Percentiles rank a stretch among this genome's conserved stretches.
Conservation (phyloP, 2,888 invertebrate genomes). For the Argynnis bischoffii region DNA sequence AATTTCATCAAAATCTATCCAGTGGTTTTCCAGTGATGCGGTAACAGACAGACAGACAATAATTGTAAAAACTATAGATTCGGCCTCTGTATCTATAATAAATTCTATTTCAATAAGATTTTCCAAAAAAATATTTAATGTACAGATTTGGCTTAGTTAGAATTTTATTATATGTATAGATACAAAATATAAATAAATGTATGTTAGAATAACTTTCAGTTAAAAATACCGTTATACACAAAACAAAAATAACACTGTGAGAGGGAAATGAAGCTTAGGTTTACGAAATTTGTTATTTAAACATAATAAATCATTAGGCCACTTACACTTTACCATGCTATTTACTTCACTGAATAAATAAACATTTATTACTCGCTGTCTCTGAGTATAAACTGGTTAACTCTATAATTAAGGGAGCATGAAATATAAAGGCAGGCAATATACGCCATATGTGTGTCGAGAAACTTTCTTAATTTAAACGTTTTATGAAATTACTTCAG, state of each 20-base stretch:
- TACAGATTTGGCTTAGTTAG: no score
- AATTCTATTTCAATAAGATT: no score
- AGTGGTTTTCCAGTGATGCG: no score
- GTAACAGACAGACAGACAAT: no score
- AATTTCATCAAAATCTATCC: no score
- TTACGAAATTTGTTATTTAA: constrained; percentile 10
- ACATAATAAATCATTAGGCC: constrained; percentile 11
- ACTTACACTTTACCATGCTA: constrained; percentile 11
- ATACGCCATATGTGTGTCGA: constrained; percentile 10
- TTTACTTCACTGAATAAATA: constrained; percentile 15
- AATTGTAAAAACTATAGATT: no score
- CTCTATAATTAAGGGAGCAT: constrained; percentile 14
- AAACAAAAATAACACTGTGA: constrained; percentile 5
- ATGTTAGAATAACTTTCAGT: no score
- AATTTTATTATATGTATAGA: no score
- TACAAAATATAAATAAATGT: no score
- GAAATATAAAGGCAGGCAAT: constrained; percentile 2
- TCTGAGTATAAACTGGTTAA: constrained; percentile 4
- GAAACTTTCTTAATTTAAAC: constrained; percentile 29
- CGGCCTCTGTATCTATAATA: no score
- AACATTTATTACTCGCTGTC: constrained; percentile 8
- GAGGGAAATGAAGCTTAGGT: neutral
- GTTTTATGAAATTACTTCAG: neutral
- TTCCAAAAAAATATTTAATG: no score
- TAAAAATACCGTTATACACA: neutral